Base-by-base conservation (phyloP, 1,140 invertebrate species). In the Agraylea sexmaculata region DNA sequence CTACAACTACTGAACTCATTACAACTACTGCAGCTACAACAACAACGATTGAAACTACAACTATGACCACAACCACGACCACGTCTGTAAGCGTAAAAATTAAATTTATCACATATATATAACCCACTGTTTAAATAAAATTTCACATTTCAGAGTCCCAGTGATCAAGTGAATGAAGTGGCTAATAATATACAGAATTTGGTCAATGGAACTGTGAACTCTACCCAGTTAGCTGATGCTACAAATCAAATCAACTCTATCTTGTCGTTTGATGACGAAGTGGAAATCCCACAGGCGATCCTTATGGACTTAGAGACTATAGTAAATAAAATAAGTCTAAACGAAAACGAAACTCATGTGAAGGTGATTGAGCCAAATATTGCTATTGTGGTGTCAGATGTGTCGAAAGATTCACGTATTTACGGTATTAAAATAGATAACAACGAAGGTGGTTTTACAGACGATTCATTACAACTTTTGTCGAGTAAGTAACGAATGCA, bases 351-450 rank as follows among this genome's bases (percentile, higher is more conserved):
- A 2, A 49, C 37, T 13, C 23, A 43, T n/a, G 22, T 43, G 2
- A 37, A 19, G 27, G 38, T 49, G 19, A 29, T 66, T 1, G 37
- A 59, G 13, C 41, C 49, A 11, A 66, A 65, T 25, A 56, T 67
- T 1, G 64, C 63, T 1, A 40, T 68, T 19, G 29, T 65, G n/a
- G 50, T 64, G 13, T 57, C 59, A 1, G 53, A 63, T 19, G 51
- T 57, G 1, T 40, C 46, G 0, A 54, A 55, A 0, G 33, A 49
- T 0, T 39, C 44, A 11, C 61, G 60, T 0, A 49, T 65, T 0
- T 38, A 51, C 2, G 65, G 65, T 0, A 43, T 67, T 12, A 51
- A 55, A 40, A 56, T 68, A 4, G 53, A 50, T 8, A 40, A 51
- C 2, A 32, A 49, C 12, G 49, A 53, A 3, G 54, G 58, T 11